Base-by-base conservation (phyloP, 2,113 vertebrate genomes). In the Piaya cayana region DNA sequence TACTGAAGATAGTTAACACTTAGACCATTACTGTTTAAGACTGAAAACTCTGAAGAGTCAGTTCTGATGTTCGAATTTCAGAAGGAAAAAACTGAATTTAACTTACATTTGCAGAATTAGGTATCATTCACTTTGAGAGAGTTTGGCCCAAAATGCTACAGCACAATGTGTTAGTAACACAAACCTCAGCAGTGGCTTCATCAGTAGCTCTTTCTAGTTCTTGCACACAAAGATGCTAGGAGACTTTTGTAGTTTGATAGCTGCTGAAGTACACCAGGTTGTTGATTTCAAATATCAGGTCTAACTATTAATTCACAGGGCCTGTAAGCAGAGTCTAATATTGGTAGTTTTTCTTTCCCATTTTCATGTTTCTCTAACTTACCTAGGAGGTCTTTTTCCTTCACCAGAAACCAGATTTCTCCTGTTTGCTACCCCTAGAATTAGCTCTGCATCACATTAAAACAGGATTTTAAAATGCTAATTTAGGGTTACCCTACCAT, bases 41-140 rank as follows among this genome's bases (percentile, higher is more conserved):
- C 56, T 47, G 26, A 88, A 92, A 82, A 27, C 16, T 71, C 22
- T 56, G 37, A 68, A 72, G 13, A 68, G 5, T 2, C 15, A 52
- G 2, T 96, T 86, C 15, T 86, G 68, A 47, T 80, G 20, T 56
- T 76, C 80, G 23, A 82, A 76, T 91, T 92, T 72, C 67, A 60
- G 32, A 67, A 71, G 29, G 16, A 91, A 91, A 68, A 11, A 7
- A 79, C 15, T 90, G 25, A 67, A 45, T 45, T 45, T 45, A 27
- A 90, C 16, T 3, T 88, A 11, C 32, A 47, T 76, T 60, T 83
- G 20, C 59, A 88, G 34, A 29, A 25, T 69, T 56, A 37, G 11
- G 3, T 78, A 2, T 6, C 32, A 21, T 37, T 42, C 5, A 3
- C 3, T 12, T 25, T 72, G 9, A 5, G 43, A 75, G 30, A 19